phyloP scores from a whole-genome alignment of 2,113 vertebrate genomes.

The Mus pahari region DNA sequence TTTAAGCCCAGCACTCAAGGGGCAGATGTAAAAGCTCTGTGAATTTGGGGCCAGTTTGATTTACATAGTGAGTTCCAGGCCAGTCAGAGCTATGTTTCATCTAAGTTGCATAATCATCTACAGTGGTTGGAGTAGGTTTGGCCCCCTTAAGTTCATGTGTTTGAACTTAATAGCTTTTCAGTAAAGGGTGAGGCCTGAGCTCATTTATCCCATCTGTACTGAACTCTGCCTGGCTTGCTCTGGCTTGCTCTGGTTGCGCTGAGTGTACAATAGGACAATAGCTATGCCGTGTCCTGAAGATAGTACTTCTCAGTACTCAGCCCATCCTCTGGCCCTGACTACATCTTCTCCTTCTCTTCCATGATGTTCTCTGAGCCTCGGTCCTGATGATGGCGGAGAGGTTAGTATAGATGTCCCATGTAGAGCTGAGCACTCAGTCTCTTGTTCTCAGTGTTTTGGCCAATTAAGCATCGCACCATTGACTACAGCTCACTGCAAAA shows the following conservation, averaged over 20 bases:
- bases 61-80: not conserved
- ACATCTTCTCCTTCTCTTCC: not conserved
- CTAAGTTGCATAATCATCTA: not conserved
- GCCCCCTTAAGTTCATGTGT: no score
- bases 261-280: no score
- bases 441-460: no score
- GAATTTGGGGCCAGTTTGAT: not conserved
- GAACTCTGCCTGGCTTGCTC: not conserved
- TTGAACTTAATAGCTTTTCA: not conserved
- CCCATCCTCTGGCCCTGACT: not conserved
- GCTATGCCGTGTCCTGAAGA: not conserved
- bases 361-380: no score
- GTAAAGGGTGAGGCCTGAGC: not conserved
- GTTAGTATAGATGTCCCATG: no score
- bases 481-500: no score
- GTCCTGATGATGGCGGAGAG: no score
- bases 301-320: not conserved
- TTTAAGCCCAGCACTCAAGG: not conserved
- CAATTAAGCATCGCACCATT: no score
- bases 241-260: no score
- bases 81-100: not conserved
- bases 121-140: no score
- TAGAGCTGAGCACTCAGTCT: no score
- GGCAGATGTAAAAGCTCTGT: not conserved
- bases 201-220: no score